phyloP scores from a whole-genome alignment of 2,113 vertebrate species.

The Chionomys nivalis region DNA sequence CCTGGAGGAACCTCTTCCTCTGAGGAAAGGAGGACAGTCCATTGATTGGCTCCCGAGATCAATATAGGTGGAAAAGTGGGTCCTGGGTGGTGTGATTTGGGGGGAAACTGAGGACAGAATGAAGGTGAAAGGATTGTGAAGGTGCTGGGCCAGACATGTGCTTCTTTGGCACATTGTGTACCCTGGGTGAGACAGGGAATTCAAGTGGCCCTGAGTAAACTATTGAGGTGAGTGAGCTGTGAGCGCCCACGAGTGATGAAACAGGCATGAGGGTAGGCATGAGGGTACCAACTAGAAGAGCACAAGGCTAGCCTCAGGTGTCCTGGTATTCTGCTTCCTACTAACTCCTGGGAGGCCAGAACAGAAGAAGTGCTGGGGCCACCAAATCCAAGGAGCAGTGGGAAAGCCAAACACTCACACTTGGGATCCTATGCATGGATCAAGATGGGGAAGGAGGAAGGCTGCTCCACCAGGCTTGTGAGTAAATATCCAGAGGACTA shows the following conservation, averaged over 20 bases:
- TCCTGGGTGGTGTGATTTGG: background rate
- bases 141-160: background rate
- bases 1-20: fast-evolving
- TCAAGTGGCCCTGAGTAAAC: background rate
- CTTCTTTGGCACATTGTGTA: background rate
- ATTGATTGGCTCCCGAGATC: background rate
- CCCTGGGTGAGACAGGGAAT: background rate
- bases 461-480: conserved; percentile 29
- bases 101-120: background rate
- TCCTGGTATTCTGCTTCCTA: background rate
- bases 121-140: background rate
- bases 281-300: background rate
- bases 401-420: background rate
- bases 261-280: background rate
- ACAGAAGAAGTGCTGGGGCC: background rate
- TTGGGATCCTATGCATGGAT: background rate
- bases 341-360: background rate
- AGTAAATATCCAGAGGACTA: conserved; percentile 76
- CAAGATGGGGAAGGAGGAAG: conserved; percentile 27
- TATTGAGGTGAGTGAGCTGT: background rate
- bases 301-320: background rate
- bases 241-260: background rate
- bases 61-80: background rate
- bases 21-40: too few relatives aligned
- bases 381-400: background rate